Conservation (phyloP, 2,113 vertebrate genomes). For the Triplophysa siluroides region DNA sequence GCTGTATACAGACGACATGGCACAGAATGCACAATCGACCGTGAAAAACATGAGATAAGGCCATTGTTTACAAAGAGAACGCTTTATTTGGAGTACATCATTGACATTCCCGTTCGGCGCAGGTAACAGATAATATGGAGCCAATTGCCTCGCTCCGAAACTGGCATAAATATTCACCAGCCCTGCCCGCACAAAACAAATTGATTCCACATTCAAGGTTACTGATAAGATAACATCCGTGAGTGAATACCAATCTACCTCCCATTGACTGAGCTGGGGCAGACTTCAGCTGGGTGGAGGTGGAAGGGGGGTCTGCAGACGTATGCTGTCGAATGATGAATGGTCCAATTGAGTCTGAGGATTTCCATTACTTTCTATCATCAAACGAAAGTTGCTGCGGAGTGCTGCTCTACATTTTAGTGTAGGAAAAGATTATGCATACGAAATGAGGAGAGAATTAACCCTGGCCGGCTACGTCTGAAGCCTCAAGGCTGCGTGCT, state of each 20-base stretch:
- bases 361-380: slow-evolving; percentile 18
- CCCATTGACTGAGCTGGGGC: slow-evolving; percentile 31
- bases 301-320: slow-evolving; percentile 1
- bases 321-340: slow-evolving; percentile 5
- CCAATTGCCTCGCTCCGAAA: slow-evolving; percentile 34
- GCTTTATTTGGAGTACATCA: slow-evolving; percentile 34
- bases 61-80: slow-evolving; percentile 37
- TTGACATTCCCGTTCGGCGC: slow-evolving; percentile 31
- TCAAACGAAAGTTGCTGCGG: slow-evolving; percentile 22
- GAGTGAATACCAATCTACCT: slow-evolving; percentile 46
- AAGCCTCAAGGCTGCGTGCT: neutral
- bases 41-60: slow-evolving; percentile 39
- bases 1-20: slow-evolving; percentile 21
- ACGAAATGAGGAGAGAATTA: slow-evolving; percentile 24
- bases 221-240: slow-evolving; percentile 42
- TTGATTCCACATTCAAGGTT: slow-evolving; percentile 48
- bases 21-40: slow-evolving; percentile 27
- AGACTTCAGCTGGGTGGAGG: slow-evolving; percentile 10
- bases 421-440: slow-evolving; percentile 26
- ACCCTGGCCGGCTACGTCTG: neutral
- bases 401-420: slow-evolving; percentile 36
- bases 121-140: slow-evolving; percentile 32
- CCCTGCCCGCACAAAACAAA: slow-evolving; percentile 34
- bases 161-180: slow-evolving; percentile 37
- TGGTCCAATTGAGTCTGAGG: slow-evolving; percentile 18